A percentile compares a stretch with the other conserved stretches of the same genome.
These are phyloP conservation scores for Catocala fraxini DNA, from an alignment of 2,888 invertebrate genomes.

Conservation along the genomic window DNA sequence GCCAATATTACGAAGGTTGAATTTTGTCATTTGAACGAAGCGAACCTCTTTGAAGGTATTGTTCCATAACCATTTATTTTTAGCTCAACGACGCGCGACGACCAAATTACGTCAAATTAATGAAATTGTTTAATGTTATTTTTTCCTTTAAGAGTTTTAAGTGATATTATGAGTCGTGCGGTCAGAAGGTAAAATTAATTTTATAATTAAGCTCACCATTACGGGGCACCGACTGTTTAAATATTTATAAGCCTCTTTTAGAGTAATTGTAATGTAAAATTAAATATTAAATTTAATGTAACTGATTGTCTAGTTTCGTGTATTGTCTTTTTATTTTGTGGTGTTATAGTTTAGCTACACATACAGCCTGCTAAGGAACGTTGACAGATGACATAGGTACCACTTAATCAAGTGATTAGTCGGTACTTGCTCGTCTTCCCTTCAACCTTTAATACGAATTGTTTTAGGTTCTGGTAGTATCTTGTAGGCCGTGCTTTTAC, in stretches of 20 bases:
- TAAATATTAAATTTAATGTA: constrained; percentile 7
- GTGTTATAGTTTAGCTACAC: no score
- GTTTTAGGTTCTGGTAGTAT: no score
- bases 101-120: constrained; percentile 35
- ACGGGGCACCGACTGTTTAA: constrained; percentile 9
- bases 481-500: no score
- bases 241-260: constrained; percentile 29
- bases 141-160: constrained; percentile 27
- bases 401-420: no score
- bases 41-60: constrained; percentile 10
- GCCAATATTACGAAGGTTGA: constrained; percentile 38
- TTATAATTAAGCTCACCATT: constrained; percentile 22
- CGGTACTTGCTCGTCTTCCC: no score
- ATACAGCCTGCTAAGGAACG: no score
- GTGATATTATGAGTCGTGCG: constrained; percentile 22
- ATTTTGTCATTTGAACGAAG: constrained; percentile 29
- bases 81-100: constrained; percentile 32
- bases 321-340: no score
- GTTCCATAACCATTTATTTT: constrained; percentile 23
- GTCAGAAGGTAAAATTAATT: constrained; percentile 30
- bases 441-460: no score
- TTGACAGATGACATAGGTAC: no score
- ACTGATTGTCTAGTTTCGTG: no score
- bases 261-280: constrained; percentile 28
- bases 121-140: constrained; percentile 33